A percentile compares a stretch with the other conserved stretches of the same genome.
phyloP scores from a whole-genome alignment of 2,888 invertebrate species.

The Torymus tubicola region DNA sequence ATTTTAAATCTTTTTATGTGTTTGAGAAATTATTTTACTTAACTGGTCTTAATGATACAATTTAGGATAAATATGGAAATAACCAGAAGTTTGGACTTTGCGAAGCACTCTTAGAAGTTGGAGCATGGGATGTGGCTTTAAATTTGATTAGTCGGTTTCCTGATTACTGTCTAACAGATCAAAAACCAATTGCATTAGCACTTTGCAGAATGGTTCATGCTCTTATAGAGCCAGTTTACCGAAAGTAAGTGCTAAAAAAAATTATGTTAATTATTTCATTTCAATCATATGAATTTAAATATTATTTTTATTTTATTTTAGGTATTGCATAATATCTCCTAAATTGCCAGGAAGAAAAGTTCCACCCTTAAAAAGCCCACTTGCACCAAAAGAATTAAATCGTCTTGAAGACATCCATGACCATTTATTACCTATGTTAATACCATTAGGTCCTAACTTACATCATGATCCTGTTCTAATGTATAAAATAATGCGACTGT shows the following conservation, averaged over 20 bases:
- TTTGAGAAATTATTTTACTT: neutral
- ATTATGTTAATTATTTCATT: conserved; percentile 16
- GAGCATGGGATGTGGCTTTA: conserved; percentile 93
- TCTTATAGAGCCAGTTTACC: conserved; percentile 91
- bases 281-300: neutral
- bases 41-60: neutral
- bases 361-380: conserved; percentile 77
- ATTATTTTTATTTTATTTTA: conserved; percentile 69
- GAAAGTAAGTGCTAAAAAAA: conserved; percentile 78
- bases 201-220: conserved; percentile 89
- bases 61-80: conserved; percentile 77
- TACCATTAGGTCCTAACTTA: conserved; percentile 90
- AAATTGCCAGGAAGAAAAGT: conserved; percentile 81
- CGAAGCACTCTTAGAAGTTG: conserved; percentile 90
- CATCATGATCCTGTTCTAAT: conserved; percentile 92
- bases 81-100: conserved; percentile 97
- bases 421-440: conserved; percentile 89
- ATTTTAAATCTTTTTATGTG: neutral
- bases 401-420: conserved; percentile 86
- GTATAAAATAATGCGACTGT: conserved; percentile 86
- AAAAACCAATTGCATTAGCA: conserved; percentile 87
- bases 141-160: conserved; percentile 90
- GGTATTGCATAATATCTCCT: conserved; percentile 85
- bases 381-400: conserved; percentile 83
- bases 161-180: conserved; percentile 86